Conservation (phyloP, 2,113 vertebrate genomes). For the Lamprotornis superbus region DNA sequence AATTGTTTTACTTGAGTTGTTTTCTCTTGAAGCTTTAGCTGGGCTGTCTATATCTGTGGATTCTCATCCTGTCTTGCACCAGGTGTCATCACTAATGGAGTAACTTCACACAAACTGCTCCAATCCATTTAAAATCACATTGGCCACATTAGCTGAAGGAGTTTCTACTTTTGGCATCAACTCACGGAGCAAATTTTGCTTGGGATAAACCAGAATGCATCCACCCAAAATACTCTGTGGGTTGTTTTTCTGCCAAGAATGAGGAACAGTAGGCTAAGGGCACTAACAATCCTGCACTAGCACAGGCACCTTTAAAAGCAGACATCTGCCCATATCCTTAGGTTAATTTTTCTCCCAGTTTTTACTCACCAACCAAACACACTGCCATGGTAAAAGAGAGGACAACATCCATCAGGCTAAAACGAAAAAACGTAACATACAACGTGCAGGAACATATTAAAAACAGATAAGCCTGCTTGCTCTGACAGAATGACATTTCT, state of each 20-base stretch:
- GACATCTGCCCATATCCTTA: background rate
- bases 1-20: background rate
- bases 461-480: background rate
- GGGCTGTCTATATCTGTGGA: background rate
- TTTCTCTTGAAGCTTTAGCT: background rate
- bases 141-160: background rate
- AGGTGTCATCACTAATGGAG: background rate
- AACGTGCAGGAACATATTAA: background rate
- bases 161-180: background rate
- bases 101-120: background rate
- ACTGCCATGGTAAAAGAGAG: background rate
- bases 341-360: background rate
- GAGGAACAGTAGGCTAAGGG: background rate
- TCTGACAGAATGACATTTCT: background rate
- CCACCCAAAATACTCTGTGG: background rate
- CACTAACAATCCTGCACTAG: background rate
- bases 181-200: background rate
- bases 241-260: background rate
- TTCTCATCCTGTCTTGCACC: background rate
- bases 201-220: background rate
- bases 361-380: background rate
- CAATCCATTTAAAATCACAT: background rate
- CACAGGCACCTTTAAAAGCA: background rate
- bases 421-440: background rate
- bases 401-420: background rate